Conservation (phyloP, 2,113 vertebrate genomes). For the Limanda limanda region DNA sequence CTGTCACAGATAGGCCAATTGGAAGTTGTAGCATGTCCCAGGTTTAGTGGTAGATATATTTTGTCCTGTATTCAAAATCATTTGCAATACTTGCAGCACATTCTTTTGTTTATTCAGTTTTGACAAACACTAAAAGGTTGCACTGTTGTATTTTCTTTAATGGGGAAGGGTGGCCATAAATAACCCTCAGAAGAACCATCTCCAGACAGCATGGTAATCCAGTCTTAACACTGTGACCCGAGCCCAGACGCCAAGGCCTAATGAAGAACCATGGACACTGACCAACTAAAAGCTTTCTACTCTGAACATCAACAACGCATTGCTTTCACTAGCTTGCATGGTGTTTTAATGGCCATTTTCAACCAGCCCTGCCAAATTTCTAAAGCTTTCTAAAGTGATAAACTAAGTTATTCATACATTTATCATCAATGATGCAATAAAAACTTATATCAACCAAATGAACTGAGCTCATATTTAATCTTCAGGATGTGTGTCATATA, state of each 20-base stretch:
- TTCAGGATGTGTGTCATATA: too few relatives aligned
- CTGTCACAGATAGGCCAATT: background rate
- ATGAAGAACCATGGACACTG: constrained; percentile 31
- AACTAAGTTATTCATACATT: background rate
- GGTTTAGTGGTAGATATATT: background rate
- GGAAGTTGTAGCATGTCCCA: background rate
- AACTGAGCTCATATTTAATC: background rate
- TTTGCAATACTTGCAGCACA: background rate
- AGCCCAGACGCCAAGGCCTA: constrained; percentile 30
- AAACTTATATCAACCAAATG: background rate
- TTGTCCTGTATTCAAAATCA: background rate
- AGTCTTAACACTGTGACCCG: constrained; percentile 60
- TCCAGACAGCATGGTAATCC: constrained; percentile 70
- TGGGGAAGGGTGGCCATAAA: constrained; percentile 52
- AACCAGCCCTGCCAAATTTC: background rate
- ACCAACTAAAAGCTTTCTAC: constrained; percentile 33
- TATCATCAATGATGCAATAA: background rate
- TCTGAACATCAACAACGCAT: background rate
- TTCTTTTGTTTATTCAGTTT: background rate
- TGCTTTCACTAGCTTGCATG: background rate
- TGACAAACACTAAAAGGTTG: background rate
- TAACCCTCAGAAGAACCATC: constrained; percentile 42
- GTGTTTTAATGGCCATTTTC: background rate
- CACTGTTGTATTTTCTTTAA: constrained; percentile 8
- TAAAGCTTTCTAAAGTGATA: too few relatives aligned